These are phyloP conservation scores for Diplodus sargus DNA, from an alignment of 2,797 vertebrate genomes.

Conservation along the genomic window DNA sequence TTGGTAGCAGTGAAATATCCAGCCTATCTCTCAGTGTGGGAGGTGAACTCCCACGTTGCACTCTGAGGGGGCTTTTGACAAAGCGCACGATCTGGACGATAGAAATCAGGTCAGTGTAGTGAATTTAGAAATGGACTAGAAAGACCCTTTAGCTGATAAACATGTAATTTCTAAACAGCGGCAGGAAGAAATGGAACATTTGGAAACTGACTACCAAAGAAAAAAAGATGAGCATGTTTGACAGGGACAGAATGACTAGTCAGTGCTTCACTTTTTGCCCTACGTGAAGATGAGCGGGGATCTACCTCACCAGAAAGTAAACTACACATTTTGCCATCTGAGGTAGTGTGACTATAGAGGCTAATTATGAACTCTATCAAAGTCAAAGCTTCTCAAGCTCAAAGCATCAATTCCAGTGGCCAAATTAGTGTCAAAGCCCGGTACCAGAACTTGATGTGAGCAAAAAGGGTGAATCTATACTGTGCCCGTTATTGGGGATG, in stretches of 20 bases:
- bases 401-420: not conserved
- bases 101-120: conserved; percentile 63
- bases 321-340: not conserved
- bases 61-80: conserved; percentile 57
- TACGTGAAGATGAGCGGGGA: not conserved
- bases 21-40: conserved; percentile 59
- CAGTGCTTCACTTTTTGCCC: too few relatives aligned
- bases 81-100: conserved; percentile 62
- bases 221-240: not conserved
- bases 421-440: not conserved
- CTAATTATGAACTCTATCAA: not conserved
- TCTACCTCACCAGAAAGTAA: conserved; percentile 1
- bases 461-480: not conserved
- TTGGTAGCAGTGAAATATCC: conserved; percentile 70
- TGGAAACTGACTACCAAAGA: not conserved
- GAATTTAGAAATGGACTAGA: conserved; percentile 62
- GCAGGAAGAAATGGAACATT: conserved; percentile 8
- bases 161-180: conserved; percentile 1
- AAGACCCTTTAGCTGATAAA: not conserved
- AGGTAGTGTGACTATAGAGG: not conserved
- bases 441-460: not conserved
- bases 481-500: not conserved
- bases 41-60: conserved; percentile 68
- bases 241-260: not conserved
- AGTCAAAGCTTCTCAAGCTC: conserved; percentile 2